Conservation (phyloP, 2,888 invertebrate species). For the Orchestes rusci region DNA sequence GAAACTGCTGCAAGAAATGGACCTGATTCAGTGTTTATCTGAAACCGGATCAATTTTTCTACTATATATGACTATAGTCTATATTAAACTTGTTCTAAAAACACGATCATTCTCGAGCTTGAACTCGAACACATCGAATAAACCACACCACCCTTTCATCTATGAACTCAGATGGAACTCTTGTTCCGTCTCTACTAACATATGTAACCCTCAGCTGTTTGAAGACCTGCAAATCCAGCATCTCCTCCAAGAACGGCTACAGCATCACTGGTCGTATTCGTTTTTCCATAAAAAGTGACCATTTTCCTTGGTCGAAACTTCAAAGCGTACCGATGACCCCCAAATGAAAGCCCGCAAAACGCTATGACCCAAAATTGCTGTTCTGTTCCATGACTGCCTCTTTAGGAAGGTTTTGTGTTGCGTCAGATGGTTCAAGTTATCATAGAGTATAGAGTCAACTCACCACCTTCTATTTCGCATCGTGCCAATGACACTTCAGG, state of each 20-base stretch:
- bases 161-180: constrained; percentile 63
- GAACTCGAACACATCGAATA: constrained; percentile 91
- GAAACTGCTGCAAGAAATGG: too few species aligned
- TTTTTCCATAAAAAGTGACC: constrained; percentile 80
- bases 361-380: constrained; percentile 79
- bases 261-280: constrained; percentile 75
- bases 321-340: constrained; percentile 88
- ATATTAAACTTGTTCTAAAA: too few species aligned
- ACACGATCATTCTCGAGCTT: constrained; percentile 72
- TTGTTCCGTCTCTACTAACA: neutral
- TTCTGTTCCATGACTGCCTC: constrained; percentile 66
- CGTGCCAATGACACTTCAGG: constrained; percentile 73
- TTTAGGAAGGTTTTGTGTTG: constrained; percentile 70
- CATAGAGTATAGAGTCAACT: constrained; percentile 89
- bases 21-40: too few species aligned
- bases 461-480: constrained; percentile 88
- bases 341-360: constrained; percentile 92
- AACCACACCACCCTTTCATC: constrained; percentile 87
- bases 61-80: too few species aligned
- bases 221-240: constrained; percentile 90
- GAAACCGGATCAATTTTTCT: too few species aligned
- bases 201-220: constrained; percentile 62
- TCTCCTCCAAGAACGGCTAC: constrained; percentile 83
- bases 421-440: constrained; percentile 85
- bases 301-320: constrained; percentile 63